Evolutionary conservation across 2,113 vertebrate species (phyloP), one percentile per base, ranked within the genome.

Genomic region (Ahaetulla prasina): DNA sequence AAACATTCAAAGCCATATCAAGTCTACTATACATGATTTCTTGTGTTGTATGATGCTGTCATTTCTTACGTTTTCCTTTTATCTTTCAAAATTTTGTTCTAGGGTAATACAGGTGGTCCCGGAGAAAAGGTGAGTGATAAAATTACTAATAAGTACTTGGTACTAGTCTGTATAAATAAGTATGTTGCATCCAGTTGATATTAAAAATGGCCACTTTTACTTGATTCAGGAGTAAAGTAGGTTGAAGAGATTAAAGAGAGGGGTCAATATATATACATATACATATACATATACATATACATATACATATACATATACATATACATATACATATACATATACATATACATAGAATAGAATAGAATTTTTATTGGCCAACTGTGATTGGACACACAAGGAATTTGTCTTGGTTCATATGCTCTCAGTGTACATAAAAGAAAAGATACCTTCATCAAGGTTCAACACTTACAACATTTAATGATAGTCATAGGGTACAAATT

Each of bases 81-180:
- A 87, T 94, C 94, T 95, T 90, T 87, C 91, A 87, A 94, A 90
- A 95, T 90, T 88, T 96, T 98, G 96, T 97, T 97, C 93, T 95
- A 99, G 99, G 99, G 99, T 93, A 98, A 99, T 94, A 97, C 98
- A 94, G 99, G 99, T 95, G 98, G 98, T 95, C 99, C 98, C 98
- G 99, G 99, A 96, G 98, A 99, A 97, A 99, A 99, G 99, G 99
- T 99, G 93, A 97, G 98, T 98, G 85, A 90, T 85, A 91, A 30
- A 20, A 43, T 57, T 91, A 14, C 30, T 86, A 27, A 55, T 43
- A 87, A 50, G 53, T 45, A 60, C 30, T 45, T n/a, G n/a, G 68
- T 35, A 35, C 6, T 74, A 74, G n/a, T 35, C n/a, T 74, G 5
- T 74, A 35, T 74, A n/a, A 74, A 74, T 74, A 74, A 74, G 16